Base-by-base conservation (phyloP, 2,113 vertebrate genomes). In the Cheilinus undulatus region DNA sequence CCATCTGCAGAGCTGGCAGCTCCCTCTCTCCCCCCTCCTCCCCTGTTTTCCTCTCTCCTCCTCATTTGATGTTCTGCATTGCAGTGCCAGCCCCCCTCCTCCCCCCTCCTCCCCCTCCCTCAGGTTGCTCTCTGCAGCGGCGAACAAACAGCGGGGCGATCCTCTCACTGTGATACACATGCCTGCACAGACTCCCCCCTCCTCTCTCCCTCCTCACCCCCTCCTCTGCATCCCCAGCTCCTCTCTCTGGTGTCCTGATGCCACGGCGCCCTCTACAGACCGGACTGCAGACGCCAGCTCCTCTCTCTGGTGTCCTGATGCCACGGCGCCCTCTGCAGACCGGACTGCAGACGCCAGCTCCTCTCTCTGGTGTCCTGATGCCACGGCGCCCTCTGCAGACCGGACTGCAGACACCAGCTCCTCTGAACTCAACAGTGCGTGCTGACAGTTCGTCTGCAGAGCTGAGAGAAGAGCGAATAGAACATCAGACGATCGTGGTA, bases 21-120 rank as follows among this genome's bases (percentile, higher is more conserved):
- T 40, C 49, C 30, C 51, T 50, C 56, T n/a, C 13, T 32, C 26
- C 59, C 13, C 27, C 27, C 19, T 36, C 11, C 13, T 17, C 14
- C n/a, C 36, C 49, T 30, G 45, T 53, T 53, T 17, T 13, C 43
- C 22, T 59, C 12, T 20, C 38, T 19, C 48, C 70, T 15, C 30
- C 52, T 63, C 56, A 63, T 43, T 9, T 71, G 54, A 84, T 77
- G 69, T 78, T 84, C 78, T 88, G 86, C 84, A 86, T 80, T 88
- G 78, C 86, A n/a, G 78, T 86, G 66, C 65, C 63, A 27, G 28
- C 32, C 40, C 14, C 40, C 7, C 52, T 22, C 23, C 46, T 49
- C 20, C 14, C 40, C 27, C 8, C 28, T 38, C n/a, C 34, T 52
- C 54, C 57, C 27, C 45, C 1, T 24, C 73, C 67, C 34, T 24